These are phyloP conservation scores for Gymnarchus niloticus DNA, from an alignment of 2,113 vertebrate genomes.

Conservation along the genomic window DNA sequence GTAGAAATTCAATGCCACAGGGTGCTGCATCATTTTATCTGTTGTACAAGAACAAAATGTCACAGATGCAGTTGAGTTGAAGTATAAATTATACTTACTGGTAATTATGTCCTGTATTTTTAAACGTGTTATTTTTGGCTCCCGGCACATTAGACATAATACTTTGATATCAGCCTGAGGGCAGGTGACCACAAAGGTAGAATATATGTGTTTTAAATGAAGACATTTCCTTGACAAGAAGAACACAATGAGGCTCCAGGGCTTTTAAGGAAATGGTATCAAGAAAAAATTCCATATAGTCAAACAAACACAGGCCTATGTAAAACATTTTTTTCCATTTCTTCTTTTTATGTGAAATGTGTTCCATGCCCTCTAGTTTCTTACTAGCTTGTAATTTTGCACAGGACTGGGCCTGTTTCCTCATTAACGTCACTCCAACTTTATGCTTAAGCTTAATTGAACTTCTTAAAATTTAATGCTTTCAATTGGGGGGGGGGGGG, in stretches of 20 bases:
- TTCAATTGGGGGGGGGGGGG: neutral
- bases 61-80: neutral
- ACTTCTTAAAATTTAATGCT: neutral
- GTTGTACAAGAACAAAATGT: slow-evolving; percentile 4
- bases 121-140: neutral
- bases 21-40: neutral
- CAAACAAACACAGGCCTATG: neutral
- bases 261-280: neutral
- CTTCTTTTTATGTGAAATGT: too few relatives aligned
- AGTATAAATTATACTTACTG: slow-evolving; percentile 12
- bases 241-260: neutral
- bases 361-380: too few relatives aligned
- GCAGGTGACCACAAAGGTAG: neutral
- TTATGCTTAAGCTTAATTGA: slow-evolving; percentile 1
- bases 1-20: neutral
- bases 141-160: neutral
- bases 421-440: neutral
- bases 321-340: too few relatives aligned
- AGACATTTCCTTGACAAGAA: too few relatives aligned
- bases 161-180: neutral
- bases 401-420: neutral
- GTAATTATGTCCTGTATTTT: slow-evolving; percentile 3
- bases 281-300: neutral
- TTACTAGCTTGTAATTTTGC: neutral
- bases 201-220: neutral